phyloP scores from a whole-genome alignment of 2,113 vertebrate genomes.

The Catharus minimus region DNA sequence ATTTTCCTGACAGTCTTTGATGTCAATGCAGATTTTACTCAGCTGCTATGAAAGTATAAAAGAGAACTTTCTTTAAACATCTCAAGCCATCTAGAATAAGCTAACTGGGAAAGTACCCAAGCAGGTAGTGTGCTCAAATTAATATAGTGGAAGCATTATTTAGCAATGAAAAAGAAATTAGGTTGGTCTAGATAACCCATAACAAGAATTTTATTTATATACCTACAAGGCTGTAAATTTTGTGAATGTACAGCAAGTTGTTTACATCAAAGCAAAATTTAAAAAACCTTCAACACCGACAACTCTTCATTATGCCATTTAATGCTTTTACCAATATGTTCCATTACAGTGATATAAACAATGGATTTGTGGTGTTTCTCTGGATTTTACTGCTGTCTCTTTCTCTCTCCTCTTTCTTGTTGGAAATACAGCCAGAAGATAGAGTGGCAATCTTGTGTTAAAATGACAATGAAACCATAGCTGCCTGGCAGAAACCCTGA shows the following conservation, averaged over 20 bases:
- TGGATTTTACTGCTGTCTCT: neutral
- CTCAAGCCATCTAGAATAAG: neutral
- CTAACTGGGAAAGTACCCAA: neutral
- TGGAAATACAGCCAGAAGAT: neutral
- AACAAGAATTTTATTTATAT: neutral
- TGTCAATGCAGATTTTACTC: neutral
- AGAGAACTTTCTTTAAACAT: neutral
- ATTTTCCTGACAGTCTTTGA: slow-evolving; percentile 5
- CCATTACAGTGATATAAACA: neutral
- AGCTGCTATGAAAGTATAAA: neutral
- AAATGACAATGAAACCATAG: neutral
- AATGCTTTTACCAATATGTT: neutral
- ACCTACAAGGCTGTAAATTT: neutral
- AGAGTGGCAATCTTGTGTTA: neutral
- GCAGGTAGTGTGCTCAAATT: neutral
- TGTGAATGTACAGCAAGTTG: neutral
- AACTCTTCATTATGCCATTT: neutral
- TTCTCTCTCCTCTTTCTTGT: neutral
- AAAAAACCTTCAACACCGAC: neutral
- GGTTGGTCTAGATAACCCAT: neutral
- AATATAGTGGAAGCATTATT: neutral
- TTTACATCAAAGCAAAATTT: neutral
- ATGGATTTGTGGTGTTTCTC: neutral
- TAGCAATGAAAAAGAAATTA: neutral
- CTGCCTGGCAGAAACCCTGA: neutral